Conservation (phyloP, 2,888 invertebrate genomes). For the Tachina grossa region DNA sequence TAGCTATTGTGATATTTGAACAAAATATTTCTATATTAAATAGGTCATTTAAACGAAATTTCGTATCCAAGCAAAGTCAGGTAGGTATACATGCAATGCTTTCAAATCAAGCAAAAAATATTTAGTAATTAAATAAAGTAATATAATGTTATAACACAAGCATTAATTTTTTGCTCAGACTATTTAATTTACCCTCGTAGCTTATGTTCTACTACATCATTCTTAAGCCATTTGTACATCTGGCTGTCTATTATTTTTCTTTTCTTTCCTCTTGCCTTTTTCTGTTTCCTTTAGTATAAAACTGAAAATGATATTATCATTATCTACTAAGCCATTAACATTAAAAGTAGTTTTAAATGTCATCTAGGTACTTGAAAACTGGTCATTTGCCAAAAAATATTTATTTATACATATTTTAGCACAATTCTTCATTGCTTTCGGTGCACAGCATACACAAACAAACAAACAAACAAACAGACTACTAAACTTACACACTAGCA, state of each 20-base stretch:
- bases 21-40: too few species aligned
- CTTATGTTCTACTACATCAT: background rate
- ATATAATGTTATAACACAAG: too few species aligned
- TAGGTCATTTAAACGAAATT: too few species aligned
- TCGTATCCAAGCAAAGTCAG: too few species aligned
- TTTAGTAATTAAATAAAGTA: too few species aligned
- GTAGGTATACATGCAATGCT: too few species aligned
- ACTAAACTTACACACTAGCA: background rate
- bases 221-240: background rate
- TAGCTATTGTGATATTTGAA: too few species aligned
- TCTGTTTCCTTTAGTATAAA: background rate
- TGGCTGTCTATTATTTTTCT: background rate
- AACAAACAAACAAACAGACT: background rate
- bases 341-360: conserved; percentile 59
- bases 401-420: conserved; percentile 46
- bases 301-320: conserved; percentile 58
- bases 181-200: too few species aligned
- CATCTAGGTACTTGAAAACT: conserved; percentile 61
- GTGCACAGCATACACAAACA: background rate
- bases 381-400: conserved; percentile 65
- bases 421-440: conserved; percentile 10
- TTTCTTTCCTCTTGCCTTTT: background rate
- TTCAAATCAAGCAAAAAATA: too few species aligned
- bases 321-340: conserved; percentile 62
- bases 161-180: too few species aligned